Evolutionary conservation across 2,113 vertebrate genomes (phyloP), one percentile per base, ranked within the genome.

Genomic region (Eudyptes chrysolophus): DNA sequence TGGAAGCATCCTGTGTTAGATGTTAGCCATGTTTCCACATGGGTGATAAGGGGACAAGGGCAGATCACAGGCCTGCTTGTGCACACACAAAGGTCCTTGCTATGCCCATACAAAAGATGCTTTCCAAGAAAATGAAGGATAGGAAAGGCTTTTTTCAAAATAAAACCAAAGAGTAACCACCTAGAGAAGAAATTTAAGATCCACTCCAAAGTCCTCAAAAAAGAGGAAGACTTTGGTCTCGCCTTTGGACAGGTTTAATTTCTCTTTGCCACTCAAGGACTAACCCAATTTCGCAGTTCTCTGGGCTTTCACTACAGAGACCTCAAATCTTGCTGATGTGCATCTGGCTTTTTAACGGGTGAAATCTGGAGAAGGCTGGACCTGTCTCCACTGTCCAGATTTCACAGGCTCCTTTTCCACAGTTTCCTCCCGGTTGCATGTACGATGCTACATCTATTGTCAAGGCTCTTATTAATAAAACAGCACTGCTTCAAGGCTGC

Each of bases 1-100:
- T 1, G 10, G 36, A 34, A 42, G 16, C 2, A 1, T 8, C 49
- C 49, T 19, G 0, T 12, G 51, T 3, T 36, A 36, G 46, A 7
- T 54, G 65, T 16, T 21, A n/a, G 10, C 40, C 17, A 2, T 13
- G 58, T 4, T 88, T n/a, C 66, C 66, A 71, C 32, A 22, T 0
- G 2, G 19, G 40, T 32, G 57, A 46, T 3, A 6, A 13, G 19
- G 36, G 18, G 38, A 26, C 36, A 44, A 13, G 16, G 29, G 25
- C 64, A 71, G 48, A 14, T 8, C 30, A 10, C 46, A 51, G 29
- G 1, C 21, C 36, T 25, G 22, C 34, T 30, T 10, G 4, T 17
- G 49, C 49, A 21, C 75, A 30, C 55, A n/a, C 15, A 16, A 4
- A n/a, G 25, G n/a, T 30, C 34, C 34, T 49, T 18, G 64, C 21